Base-by-base conservation (phyloP, 2,797 vertebrate genomes). In the Chrosomus eos region DNA sequence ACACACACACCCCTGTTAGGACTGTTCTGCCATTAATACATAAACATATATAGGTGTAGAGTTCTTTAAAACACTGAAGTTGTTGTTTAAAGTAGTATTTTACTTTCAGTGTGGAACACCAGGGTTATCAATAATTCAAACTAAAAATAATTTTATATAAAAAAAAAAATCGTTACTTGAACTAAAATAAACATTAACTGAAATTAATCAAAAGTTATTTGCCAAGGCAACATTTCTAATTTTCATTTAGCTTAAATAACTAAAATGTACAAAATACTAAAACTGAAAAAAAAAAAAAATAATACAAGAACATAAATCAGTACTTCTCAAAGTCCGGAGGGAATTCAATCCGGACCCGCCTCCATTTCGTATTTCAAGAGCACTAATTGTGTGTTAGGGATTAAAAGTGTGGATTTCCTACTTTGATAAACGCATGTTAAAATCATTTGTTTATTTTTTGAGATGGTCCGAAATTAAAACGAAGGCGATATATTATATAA, bases 1-100 rank as follows among this genome's bases (percentile, higher is more conserved):
- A 74, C 66, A 82, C 38, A 82, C 31, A 78, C 58, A 9, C 31
- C n/a, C n/a, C n/a, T n/a, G 3, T 86, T 45, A 28, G 45, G 21
- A 7, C 72, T 51, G 40, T 33, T 33, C 14, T 28, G 19, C 28
- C 21, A 31, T 21, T 33, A 53, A 48, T 33, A 33, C 18, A 74
- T 6, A 51, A 31, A 66, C n/a, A 66, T 33, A 31, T 66, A 66
- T 7, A 64, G 11, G 5, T 62, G n/a, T 28, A 18, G 28, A 7
- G 7, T 18, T 31, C 28, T 19, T 31, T 31, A 66, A 66, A 66
- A 66, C 26, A 64, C 26, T 31, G 7, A 66, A 33, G 62, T 8
- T 66, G 26, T 18, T 31, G 16, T 66, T 66, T 33, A 8, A 33
- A 26, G 55, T 26, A 26, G 55, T 5, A 60, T 26, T 60, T 60